Conservation (phyloP, 2,797 vertebrate genomes). For the Chloroceryle inda region DNA sequence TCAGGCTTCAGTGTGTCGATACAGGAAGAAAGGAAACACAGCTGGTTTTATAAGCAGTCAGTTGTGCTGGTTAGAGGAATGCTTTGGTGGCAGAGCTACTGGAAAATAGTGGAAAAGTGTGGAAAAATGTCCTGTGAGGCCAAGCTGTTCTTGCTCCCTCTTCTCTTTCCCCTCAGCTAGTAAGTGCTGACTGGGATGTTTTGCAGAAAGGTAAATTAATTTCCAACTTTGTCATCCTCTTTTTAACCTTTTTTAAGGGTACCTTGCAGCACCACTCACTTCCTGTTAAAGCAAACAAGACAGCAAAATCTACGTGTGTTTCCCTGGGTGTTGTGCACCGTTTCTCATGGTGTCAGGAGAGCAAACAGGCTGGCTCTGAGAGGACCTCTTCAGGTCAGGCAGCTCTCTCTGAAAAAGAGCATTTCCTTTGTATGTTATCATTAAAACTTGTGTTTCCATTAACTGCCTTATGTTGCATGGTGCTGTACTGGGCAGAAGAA, state of each 20-base stretch:
- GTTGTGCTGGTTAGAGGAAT: conserved; percentile 28
- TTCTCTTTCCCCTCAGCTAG: not conserved
- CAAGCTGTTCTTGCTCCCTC: not conserved
- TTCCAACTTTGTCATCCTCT: not conserved
- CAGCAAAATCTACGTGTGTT: accelerated
- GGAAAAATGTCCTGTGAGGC: conserved; percentile 21
- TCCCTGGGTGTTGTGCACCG: not conserved
- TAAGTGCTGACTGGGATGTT: conserved; percentile 23
- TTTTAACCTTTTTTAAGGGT: not conserved
- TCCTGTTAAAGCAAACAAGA: not conserved
- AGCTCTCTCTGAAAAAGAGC: not conserved
- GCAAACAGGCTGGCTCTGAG: not conserved
- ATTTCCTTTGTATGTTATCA: not conserved
- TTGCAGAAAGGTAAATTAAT: conserved; percentile 8
- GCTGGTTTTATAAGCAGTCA: conserved; percentile 21
- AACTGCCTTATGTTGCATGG: not conserved
- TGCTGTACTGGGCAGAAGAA: not conserved
- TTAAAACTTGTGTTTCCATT: not conserved
- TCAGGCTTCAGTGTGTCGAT: not conserved
- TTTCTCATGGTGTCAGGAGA: not conserved
- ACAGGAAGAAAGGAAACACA: not conserved
- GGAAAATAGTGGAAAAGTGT: conserved; percentile 39
- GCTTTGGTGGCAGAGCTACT: conserved; percentile 31
- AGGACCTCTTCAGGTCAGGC: not conserved
- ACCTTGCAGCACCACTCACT: not conserved